Conservation (phyloP, 2,113 vertebrate species). For the Steatornis caripensis region DNA sequence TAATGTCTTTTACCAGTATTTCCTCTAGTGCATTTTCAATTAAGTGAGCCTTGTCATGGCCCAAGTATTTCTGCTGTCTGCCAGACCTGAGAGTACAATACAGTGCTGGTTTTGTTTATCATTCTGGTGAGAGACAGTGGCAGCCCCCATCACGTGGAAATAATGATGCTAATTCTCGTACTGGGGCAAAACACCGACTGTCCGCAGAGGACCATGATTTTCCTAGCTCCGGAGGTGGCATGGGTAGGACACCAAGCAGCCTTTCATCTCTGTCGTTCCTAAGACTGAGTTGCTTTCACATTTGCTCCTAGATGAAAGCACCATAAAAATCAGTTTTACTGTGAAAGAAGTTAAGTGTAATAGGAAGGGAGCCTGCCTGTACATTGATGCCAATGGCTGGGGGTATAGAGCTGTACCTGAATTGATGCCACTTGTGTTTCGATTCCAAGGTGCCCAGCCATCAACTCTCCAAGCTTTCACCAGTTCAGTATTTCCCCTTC, state of each 20-base stretch:
- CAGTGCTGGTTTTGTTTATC: not conserved
- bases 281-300: not conserved
- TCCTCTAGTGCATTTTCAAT: not conserved
- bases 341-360: not conserved
- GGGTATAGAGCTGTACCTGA: not conserved
- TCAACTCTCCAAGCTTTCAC: constrained; percentile 11
- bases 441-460: not conserved
- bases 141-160: not conserved
- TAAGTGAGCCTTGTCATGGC: not conserved
- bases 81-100: not conserved
- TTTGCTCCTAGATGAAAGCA: not conserved
- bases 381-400: not conserved
- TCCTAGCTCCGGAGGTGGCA: not conserved
- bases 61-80: not conserved
- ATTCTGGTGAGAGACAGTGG: not conserved
- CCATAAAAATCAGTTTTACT: not conserved
- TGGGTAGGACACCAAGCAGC: not conserved
- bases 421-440: not conserved
- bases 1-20: not conserved
- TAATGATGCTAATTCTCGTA: not conserved
- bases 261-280: not conserved
- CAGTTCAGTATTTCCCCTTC: not conserved
- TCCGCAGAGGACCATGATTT: not conserved
- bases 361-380: not conserved
- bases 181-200: not conserved